A percentile compares a stretch with the other conserved stretches of the same genome.
phyloP scores from a whole-genome alignment of 92 coral and sea anemone genomes.

The Zoanthus solanderi region DNA sequence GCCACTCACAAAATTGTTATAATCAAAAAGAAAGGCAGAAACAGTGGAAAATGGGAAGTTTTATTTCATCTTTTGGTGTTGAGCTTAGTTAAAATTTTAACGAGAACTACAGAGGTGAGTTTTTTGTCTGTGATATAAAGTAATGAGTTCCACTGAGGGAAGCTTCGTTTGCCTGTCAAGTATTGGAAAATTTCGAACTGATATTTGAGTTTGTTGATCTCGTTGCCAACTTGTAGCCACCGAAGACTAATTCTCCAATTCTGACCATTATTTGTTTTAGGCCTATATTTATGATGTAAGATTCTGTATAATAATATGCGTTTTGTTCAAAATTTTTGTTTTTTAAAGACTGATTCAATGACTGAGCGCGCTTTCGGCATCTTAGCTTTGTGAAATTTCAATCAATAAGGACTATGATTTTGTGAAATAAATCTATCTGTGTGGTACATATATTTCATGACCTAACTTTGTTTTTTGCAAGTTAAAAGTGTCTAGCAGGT shows the following conservation, averaged over 20 bases:
- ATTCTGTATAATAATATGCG: background rate
- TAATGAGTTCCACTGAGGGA: background rate
- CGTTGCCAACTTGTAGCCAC: background rate
- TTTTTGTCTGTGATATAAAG: background rate
- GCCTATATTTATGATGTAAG: background rate
- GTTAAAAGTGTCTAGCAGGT: background rate
- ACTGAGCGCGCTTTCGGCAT: background rate
- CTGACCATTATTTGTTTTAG: background rate
- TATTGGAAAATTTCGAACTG: background rate
- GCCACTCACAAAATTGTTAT: background rate
- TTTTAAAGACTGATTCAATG: background rate
- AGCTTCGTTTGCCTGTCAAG: background rate
- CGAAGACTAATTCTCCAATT: background rate
- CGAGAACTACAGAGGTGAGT: background rate
- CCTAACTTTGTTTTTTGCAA: background rate
- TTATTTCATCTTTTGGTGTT: background rate
- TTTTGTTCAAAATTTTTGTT: background rate
- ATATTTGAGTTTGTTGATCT: constrained; percentile 5
- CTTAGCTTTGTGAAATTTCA: background rate
- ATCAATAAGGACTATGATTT: background rate
- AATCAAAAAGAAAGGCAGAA: background rate
- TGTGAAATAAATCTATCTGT: background rate
- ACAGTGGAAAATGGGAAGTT: background rate
- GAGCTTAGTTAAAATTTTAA: background rate
- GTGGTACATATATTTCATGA: no score